Conservation (phyloP, 2,888 invertebrate species). For the Ochlodes sylvanus region DNA sequence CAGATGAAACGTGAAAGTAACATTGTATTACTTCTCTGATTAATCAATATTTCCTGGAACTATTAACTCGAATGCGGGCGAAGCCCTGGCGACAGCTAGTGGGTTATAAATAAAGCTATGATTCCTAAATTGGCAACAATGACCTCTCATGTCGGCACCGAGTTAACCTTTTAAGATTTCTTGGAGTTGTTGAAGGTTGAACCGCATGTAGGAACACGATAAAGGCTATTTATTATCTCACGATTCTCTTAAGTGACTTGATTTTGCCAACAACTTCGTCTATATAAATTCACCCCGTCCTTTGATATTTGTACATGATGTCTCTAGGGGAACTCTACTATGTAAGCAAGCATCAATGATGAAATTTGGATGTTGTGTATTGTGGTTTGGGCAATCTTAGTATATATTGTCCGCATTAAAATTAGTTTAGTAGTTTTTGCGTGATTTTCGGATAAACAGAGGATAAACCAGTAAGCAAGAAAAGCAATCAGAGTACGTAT, state of each 20-base stretch:
- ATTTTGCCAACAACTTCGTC: not conserved
- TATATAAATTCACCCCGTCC: no score
- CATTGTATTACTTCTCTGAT: not conserved
- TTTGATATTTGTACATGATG: no score
- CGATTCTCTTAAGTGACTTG: not conserved
- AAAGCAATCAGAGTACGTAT: no score
- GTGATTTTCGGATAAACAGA: no score
- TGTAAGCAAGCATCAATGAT: no score
- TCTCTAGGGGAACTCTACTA: no score
- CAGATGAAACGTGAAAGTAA: not conserved
- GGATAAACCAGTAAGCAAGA: no score
- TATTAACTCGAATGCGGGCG: constrained; percentile 1
- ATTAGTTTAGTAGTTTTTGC: no score
- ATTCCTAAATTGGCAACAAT: constrained; percentile 21
- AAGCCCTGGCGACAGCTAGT: constrained; percentile 2
- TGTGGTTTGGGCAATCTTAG: no score
- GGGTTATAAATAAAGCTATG: constrained; percentile 13
- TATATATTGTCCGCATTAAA: no score
- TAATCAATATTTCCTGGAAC: constrained; percentile 6
- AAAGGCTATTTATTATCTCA: constrained; percentile 19
- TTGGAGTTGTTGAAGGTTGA: constrained; percentile 12
- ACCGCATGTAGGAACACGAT: not conserved
- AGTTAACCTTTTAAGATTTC: constrained; percentile 16
- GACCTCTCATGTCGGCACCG: constrained; percentile 17
- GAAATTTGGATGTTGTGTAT: no score